Evolutionary conservation across 1,140 invertebrate species (phyloP).

Genomic region (Drosophila watanabei): DNA sequence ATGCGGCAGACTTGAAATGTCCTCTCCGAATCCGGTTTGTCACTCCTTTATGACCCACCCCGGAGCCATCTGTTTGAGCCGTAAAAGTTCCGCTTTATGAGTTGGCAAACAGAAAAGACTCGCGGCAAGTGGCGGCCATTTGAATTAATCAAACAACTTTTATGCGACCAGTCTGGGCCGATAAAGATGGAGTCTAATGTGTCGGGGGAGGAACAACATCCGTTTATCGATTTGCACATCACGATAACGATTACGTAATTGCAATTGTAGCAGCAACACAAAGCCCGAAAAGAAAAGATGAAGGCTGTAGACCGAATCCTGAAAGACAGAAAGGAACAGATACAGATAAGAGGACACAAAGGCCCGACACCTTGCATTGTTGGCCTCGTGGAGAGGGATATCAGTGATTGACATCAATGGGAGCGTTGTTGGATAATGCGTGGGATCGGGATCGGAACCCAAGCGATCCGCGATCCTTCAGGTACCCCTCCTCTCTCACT

Average conservation of each 20-base stretch:
- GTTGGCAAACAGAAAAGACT: slow-evolving; percentile 59
- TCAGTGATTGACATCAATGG: slow-evolving; percentile 62
- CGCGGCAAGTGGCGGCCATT: slow-evolving; percentile 62
- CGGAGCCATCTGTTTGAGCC: slow-evolving; percentile 25
- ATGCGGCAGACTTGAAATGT: neutral
- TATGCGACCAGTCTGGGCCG: slow-evolving; percentile 59
- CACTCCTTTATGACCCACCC: slow-evolving; percentile 22
- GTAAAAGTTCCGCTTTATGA: slow-evolving; percentile 70
- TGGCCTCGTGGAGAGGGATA: slow-evolving; percentile 23
- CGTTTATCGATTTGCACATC: slow-evolving; percentile 66
- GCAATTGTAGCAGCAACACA: slow-evolving; percentile 65
- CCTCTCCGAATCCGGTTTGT: slow-evolving; percentile 13
- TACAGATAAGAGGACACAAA: slow-evolving; percentile 36
- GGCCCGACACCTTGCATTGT: slow-evolving; percentile 50
- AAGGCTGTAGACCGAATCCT: slow-evolving; percentile 12
- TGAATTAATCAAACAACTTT: slow-evolving; percentile 75
- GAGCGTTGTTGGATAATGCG: slow-evolving; percentile 50
- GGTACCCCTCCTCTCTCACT: neutral
- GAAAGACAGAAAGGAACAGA: slow-evolving; percentile 40
- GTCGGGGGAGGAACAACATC: slow-evolving; percentile 43
- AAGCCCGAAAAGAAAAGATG: slow-evolving; percentile 11
- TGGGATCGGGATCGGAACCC: slow-evolving; percentile 69
- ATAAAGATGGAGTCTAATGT: slow-evolving; percentile 46
- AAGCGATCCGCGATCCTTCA: slow-evolving; percentile 6
- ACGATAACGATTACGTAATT: slow-evolving; percentile 74